A percentile compares a stretch with the other conserved stretches of the same genome.
phyloP scores from a whole-genome alignment of 1,140 invertebrate species.

The Apis cerana region DNA sequence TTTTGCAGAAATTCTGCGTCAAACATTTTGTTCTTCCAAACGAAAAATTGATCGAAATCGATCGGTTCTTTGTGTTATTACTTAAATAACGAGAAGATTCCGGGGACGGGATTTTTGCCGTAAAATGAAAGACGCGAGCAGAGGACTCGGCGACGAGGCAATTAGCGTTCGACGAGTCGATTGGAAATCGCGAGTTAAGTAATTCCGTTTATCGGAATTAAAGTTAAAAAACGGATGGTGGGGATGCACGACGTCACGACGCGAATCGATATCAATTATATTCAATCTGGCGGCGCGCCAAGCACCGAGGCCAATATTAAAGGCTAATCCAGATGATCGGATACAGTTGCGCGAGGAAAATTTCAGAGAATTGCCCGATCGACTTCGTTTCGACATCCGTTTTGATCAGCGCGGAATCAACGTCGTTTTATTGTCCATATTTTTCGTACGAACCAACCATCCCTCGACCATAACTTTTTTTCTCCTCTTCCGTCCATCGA shows the following conservation, averaged over 20 bases:
- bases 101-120: too few species aligned
- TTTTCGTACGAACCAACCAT: too few species aligned
- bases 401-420: conserved; percentile 26
- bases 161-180: background rate
- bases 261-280: conserved; percentile 49
- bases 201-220: conserved; percentile 19
- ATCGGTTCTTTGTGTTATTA: too few species aligned
- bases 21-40: too few species aligned
- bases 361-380: conserved; percentile 31
- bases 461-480: too few species aligned
- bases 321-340: conserved; percentile 61
- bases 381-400: conserved; percentile 42
- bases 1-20: too few species aligned
- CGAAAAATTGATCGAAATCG: too few species aligned
- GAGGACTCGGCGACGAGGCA: background rate
- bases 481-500: too few species aligned
- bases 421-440: background rate
- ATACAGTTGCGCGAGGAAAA: conserved; percentile 33
- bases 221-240: conserved; percentile 32
- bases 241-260: conserved; percentile 15
- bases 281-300: conserved; percentile 54
- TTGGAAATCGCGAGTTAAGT: conserved; percentile 21
- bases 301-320: conserved; percentile 49
- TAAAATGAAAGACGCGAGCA: too few species aligned
- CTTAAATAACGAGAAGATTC: too few species aligned